These are phyloP conservation scores for Acrocephalus arundinaceus DNA, from an alignment of 2,113 vertebrate species.

Conservation along the genomic window DNA sequence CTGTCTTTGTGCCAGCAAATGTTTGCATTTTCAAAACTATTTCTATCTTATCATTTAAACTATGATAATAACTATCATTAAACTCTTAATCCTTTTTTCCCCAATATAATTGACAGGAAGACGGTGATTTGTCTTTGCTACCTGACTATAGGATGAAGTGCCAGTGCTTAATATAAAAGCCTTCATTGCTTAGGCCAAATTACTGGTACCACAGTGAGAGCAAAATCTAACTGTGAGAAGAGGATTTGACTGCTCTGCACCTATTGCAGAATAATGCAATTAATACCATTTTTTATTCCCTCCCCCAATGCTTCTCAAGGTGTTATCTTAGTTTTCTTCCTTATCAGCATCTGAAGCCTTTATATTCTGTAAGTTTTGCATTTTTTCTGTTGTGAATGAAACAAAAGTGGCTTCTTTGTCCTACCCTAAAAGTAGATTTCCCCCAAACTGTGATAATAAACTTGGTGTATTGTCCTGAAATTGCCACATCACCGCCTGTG, in stretches of 20 bases:
- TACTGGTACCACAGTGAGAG: background rate
- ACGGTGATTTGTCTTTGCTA: background rate
- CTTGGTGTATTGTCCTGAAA: background rate
- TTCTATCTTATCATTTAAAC: background rate
- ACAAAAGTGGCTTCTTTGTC: background rate
- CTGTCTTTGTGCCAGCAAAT: background rate
- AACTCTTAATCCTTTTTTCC: background rate
- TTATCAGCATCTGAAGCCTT: background rate
- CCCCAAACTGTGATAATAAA: background rate
- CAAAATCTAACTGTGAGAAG: background rate
- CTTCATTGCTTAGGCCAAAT: background rate
- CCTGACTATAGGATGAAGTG: background rate
- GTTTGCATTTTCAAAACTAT: constrained; percentile 24
- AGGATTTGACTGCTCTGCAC: background rate
- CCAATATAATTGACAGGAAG: background rate
- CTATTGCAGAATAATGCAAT: background rate
- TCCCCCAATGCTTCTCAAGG: fast-evolving
- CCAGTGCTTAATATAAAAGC: background rate
- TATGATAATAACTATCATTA: no score
- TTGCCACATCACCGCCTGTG: fast-evolving
- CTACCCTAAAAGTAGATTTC: background rate
- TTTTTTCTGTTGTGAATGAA: background rate
- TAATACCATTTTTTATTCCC: background rate
- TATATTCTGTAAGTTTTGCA: background rate
- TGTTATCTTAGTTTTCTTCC: background rate